phyloP scores from a whole-genome alignment of 2,888 invertebrate genomes.

The Yponomeuta plumbellus region DNA sequence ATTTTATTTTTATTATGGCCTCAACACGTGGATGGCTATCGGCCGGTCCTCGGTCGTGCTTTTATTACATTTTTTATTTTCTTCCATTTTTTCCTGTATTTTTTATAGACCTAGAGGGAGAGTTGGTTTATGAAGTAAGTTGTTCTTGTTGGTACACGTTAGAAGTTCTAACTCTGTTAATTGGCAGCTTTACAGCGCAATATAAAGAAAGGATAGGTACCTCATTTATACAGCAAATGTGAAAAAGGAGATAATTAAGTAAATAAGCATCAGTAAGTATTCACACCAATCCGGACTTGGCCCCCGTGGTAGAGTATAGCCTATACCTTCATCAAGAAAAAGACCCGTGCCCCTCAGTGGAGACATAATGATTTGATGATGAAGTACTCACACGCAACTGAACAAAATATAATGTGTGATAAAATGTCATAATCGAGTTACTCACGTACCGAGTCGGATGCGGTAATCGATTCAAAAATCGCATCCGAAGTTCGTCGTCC shows the following conservation, averaged over 20 bases:
- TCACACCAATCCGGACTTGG: too few relatives aligned
- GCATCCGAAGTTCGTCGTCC: slow-evolving; percentile 55
- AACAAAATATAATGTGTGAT: not conserved
- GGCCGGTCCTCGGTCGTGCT: slow-evolving; percentile 41
- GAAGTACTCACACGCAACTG: not conserved
- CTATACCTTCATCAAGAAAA: too few relatives aligned
- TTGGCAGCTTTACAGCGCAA: not conserved
- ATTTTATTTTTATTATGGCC: slow-evolving; percentile 72
- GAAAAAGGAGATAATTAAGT: not conserved
- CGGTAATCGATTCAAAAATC: slow-evolving; percentile 42
- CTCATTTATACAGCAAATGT: not conserved
- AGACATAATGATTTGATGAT: too few relatives aligned
- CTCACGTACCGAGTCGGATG: slow-evolving; percentile 30
- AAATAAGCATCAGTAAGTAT: not conserved
- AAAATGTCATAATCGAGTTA: not conserved
- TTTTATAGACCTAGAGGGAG: not conserved
- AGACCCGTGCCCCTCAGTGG: too few relatives aligned
- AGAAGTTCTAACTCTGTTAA: slow-evolving; percentile 24
- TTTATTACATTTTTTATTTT: slow-evolving; percentile 55
- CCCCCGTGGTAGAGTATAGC: too few relatives aligned
- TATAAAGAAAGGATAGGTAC: not conserved
- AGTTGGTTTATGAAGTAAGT: not conserved
- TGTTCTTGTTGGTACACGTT: slow-evolving; percentile 21
- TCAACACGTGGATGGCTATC: slow-evolving; percentile 59
- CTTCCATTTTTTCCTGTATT: not conserved